Evolutionary conservation across 2,888 invertebrate genomes (phyloP), one percentile per base, ranked within the genome.

Genomic region (Leucoma salicis): DNA sequence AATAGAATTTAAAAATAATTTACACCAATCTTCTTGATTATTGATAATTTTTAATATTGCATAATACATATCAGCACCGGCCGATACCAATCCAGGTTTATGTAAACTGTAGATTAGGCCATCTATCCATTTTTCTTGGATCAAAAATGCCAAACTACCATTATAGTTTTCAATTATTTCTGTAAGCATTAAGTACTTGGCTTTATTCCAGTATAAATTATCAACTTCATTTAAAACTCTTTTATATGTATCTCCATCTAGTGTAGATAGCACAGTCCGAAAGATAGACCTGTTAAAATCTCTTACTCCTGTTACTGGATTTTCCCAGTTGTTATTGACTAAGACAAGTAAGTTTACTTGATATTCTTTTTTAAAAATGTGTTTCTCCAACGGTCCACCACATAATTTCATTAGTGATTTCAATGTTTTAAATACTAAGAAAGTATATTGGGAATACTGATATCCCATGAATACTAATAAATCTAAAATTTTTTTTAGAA

Each of bases 291-390:
- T 81, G 54, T 91, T 92, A 29, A 90, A 74, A 58, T 91, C 91
- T 56, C 90, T 82, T 6, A 92, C 80, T 38, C 91, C 92, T 43
- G 86, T 85, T 7, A 92, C 80, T 14, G 91, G 90, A 57, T 91
- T 92, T 59, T 92, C 92, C 92, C 92, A 93, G 61, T 92, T 93
- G 34, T 92, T 90, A 59, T 90, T 91, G 5, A 91, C 80, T 46
- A 92, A 72, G 49, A 81, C 76, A 4, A 92, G 71, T 27, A 92
- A 56, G 51, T 70, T 78, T 6, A 78, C 64, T 54, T 86, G 78
- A 40, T 85, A 70, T n/a, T 66, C 53, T 38, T 54, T 54, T 40
- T 56, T 66, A 25, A 75, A 78, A 33, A 80, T 63, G 18, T 53
- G 46, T 2, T 68, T 51, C 46, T 82, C 64, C 13, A 84, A 79